A percentile compares a stretch with the other conserved stretches of the same genome.
Evolutionary conservation across 1,140 invertebrate species (phyloP).

Genomic region (Tigriopus japonicus): DNA sequence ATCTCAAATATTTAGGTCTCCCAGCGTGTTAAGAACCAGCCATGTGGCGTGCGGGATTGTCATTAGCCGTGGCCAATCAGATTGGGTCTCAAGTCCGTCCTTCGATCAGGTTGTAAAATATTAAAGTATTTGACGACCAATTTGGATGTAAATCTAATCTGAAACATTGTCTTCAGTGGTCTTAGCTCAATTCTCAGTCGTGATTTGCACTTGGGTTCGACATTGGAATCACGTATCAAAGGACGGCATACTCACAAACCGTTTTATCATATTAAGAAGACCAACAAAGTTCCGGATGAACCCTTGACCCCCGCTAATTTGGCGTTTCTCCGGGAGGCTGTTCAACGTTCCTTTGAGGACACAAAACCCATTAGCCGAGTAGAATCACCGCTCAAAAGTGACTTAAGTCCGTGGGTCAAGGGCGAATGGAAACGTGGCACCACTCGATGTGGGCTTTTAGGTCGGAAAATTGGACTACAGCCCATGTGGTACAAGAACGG

Average conservation of each 20-base stretch:
- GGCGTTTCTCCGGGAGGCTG: constrained; percentile 56
- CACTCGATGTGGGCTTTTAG: constrained; percentile 62
- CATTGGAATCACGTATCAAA: constrained; percentile 1
- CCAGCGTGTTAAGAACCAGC: too few species aligned
- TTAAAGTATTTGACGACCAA: too few species aligned
- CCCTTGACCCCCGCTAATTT: constrained; percentile 54
- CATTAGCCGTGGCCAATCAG: too few species aligned
- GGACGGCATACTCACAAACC: neutral
- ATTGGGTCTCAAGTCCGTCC: too few species aligned
- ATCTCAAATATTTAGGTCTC: too few species aligned
- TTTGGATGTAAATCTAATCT: too few species aligned
- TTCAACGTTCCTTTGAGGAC: constrained; percentile 40
- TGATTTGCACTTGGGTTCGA: too few species aligned
- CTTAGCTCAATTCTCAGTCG: too few species aligned
- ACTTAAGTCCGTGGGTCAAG: constrained; percentile 31
- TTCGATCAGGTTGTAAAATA: too few species aligned
- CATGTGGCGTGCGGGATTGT: too few species aligned
- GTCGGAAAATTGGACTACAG: constrained; percentile 76
- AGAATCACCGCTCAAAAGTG: constrained; percentile 26
- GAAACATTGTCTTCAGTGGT: too few species aligned
- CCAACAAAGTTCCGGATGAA: constrained; percentile 26
- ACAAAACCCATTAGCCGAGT: constrained; percentile 25
- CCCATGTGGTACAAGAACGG: constrained; percentile 82
- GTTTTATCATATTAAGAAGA: constrained; percentile 10
- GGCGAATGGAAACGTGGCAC: constrained; percentile 41